Base-by-base conservation (phyloP, 1,140 invertebrate species). In the Brachionus koreanus region DNA sequence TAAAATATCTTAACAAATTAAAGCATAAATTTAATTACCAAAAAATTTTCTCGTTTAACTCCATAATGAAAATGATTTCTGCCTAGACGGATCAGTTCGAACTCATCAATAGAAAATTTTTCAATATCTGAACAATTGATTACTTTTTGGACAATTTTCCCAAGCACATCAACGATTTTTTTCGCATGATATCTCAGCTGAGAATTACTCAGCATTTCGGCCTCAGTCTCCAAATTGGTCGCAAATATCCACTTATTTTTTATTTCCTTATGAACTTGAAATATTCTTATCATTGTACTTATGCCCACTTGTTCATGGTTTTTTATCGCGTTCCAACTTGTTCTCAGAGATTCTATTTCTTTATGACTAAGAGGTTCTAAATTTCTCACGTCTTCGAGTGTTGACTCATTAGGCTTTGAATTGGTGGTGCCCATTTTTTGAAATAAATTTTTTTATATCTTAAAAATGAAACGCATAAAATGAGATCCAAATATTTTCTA, bases 61-160 rank as follows among this genome's bases (percentile, higher is more conserved):
- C 76, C 76, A 13, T 79, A 79, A 61, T 79, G 76, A 43, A 79
- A 79, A 29, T 79, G 76, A 61, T 65, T 79, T 57, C 76, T 57
- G 2, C 76, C 76, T 4, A 79, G 25, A 29, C 76, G 49, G 19
- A 16, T 29, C 37, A 79, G 39, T 43, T 74, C 69, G 19, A 74
- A 74, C 29, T 74, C 69, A 1, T 74, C 69, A 2, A 79, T 37
- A 3, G n/a, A 16, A 61, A 57, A 61, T 10, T 79, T 52, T 3
- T 79, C 76, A 12, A 25, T 13, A 79, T 79, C 57, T 4, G 46
- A 12, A 37, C 35, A 29, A 65, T 61, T 79, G 2, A 43, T 57
- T 23, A 42, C 23, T 57, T 79, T 79, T 5, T 19, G 5, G 16
- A 79, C 35, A 61, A 79, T 25, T 61, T 43, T 39, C n/a, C 19